A percentile compares a stretch with the other conserved stretches of the same genome.
Conservation (phyloP, 2,888 invertebrate species). For the Conops quadrifasciatus region DNA sequence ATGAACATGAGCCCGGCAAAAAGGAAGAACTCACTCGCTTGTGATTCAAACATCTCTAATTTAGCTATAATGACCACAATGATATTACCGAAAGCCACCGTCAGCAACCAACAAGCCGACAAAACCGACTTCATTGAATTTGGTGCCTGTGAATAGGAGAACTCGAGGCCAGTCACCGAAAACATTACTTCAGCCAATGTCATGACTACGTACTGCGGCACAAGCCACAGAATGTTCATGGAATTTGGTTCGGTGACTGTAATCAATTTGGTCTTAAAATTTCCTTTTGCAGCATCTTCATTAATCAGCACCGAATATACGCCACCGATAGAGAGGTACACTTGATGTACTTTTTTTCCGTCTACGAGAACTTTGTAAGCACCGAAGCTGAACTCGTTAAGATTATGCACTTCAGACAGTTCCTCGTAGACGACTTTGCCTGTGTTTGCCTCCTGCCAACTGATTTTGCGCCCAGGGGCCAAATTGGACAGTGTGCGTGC, state of each 20-base stretch:
- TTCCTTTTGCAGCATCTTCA: conserved; percentile 28
- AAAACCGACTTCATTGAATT: conserved; percentile 91
- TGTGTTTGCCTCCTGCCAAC: conserved; percentile 48
- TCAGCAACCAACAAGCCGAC: conserved; percentile 92
- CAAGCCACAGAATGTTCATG: conserved; percentile 70
- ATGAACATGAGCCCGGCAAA: conserved; percentile 87
- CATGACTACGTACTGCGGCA: conserved; percentile 76
- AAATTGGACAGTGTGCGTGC: conserved; percentile 55
- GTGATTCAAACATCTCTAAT: conserved; percentile 75
- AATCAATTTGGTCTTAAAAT: conserved; percentile 37
- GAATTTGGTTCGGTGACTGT: conserved; percentile 65
- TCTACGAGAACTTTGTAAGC: conserved; percentile 50
- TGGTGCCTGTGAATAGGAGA: conserved; percentile 76
- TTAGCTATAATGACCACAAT: conserved; percentile 93
- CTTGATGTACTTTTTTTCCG: conserved; percentile 20
- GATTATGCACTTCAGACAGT: conserved; percentile 42
- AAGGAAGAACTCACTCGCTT: conserved; percentile 88
- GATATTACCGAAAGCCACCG: conserved; percentile 92
- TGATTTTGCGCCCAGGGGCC: conserved; percentile 41
- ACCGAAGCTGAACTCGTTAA: conserved; percentile 47
- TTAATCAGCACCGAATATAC: conserved; percentile 59
- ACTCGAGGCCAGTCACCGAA: conserved; percentile 77
- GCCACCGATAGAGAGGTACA: conserved; percentile 58
- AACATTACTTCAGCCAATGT: conserved; percentile 73
- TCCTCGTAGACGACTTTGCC: conserved; percentile 44